A percentile compares a stretch with the other conserved stretches of the same genome.
phyloP scores from a whole-genome alignment of 2,113 vertebrate genomes.

The Telmatochromis sp. region DNA sequence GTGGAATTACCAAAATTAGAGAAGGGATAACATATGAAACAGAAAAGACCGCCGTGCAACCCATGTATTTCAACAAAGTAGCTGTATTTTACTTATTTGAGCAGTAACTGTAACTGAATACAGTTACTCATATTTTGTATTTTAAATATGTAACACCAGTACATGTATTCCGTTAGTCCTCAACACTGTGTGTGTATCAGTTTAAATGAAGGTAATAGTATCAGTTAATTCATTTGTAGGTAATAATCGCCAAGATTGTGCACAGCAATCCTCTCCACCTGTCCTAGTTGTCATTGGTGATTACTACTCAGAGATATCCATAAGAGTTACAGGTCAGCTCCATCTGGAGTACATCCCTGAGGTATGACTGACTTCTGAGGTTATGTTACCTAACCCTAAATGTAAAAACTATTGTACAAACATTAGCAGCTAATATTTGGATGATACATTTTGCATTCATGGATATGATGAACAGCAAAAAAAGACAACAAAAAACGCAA shows the following conservation, averaged over 20 bases:
- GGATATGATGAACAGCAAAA: background rate
- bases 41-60: fast-evolving
- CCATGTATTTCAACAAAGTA: background rate
- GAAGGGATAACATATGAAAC: background rate
- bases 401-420: background rate
- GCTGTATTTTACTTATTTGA: background rate
- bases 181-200: background rate
- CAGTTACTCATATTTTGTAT: background rate
- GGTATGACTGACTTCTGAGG: background rate
- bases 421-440: background rate
- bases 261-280: background rate
- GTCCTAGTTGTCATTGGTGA: slow-evolving; percentile 36
- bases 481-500: fast-evolving
- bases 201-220: background rate
- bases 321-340: slow-evolving; percentile 37
- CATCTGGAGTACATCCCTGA: slow-evolving; percentile 18
- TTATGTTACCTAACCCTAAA: background rate
- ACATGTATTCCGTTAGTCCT: background rate
- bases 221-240: background rate
- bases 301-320: slow-evolving; percentile 35
- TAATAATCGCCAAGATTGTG: background rate
- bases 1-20: background rate
- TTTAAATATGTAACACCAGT: background rate
- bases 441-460: background rate
- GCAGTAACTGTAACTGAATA: background rate